These are phyloP conservation scores for Auanema freiburgensis DNA, from an alignment of 2,888 invertebrate species.

Conservation along the genomic window DNA sequence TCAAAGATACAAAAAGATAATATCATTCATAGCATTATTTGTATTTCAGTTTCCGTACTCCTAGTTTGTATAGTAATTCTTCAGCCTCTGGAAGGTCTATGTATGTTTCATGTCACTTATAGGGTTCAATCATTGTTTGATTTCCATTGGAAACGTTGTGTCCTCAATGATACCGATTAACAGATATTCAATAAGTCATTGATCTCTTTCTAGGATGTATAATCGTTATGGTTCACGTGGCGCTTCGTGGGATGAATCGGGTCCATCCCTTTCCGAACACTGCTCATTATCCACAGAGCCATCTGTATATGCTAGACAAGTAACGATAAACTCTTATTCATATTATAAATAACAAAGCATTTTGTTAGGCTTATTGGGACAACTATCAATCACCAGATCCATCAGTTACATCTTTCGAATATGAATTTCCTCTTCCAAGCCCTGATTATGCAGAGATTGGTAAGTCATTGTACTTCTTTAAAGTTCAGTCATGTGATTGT, in stretches of 20 bases:
- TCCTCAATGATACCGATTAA: no score
- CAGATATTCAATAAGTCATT: no score
- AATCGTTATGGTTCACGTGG: conserved; percentile 33
- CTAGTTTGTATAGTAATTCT: conserved; percentile 51
- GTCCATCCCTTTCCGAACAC: conserved; percentile 56
- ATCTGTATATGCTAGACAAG: conserved; percentile 52
- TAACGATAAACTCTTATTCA: no score
- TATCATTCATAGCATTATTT: background rate
- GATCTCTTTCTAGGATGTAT: conserved; percentile 46
- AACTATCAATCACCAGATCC: conserved; percentile 57
- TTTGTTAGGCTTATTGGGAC: conserved; percentile 45
- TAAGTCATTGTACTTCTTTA: conserved; percentile 19
- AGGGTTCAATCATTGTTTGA: no score
- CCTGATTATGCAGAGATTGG: conserved; percentile 52
- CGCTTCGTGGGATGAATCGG: conserved; percentile 54
- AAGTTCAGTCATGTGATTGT: background rate
- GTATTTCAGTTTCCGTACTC: conserved; percentile 30
- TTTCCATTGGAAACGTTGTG: no score
- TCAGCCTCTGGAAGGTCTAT: conserved; percentile 50
- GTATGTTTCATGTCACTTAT: conserved; percentile 32
- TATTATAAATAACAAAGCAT: no score
- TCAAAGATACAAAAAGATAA: background rate
- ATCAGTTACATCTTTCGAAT: conserved; percentile 58
- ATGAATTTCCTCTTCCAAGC: conserved; percentile 47
- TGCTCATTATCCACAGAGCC: conserved; percentile 60